Conservation (phyloP, 2,113 vertebrate species). For the Phyllopteryx taeniolatus region DNA sequence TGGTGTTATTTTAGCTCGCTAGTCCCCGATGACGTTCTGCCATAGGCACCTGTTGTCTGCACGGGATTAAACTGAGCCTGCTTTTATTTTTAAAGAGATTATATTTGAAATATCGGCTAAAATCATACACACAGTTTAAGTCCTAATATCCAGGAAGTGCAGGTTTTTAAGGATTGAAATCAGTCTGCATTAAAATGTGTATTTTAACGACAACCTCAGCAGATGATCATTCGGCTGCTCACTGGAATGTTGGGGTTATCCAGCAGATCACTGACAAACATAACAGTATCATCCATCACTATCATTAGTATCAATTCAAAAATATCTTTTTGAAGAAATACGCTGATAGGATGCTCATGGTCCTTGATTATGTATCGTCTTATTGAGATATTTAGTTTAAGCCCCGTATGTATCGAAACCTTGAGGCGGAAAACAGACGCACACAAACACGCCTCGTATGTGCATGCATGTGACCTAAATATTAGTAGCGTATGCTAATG, state of each 20-base stretch:
- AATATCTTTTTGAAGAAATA: background rate
- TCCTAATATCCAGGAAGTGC: background rate
- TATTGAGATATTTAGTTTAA: background rate
- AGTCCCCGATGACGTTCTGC: background rate
- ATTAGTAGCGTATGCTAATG: slow-evolving; percentile 39
- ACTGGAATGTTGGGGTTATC: background rate
- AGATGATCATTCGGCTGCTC: no score
- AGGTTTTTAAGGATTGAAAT: background rate
- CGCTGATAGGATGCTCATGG: background rate
- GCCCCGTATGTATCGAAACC: background rate
- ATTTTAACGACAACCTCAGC: background rate
- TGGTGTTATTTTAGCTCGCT: background rate
- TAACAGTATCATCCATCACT: background rate
- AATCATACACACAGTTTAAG: background rate
- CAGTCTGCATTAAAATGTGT: background rate
- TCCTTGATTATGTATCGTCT: background rate
- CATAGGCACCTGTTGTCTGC: background rate
- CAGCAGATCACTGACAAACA: background rate
- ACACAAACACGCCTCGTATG: background rate
- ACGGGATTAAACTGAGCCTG: slow-evolving; percentile 7
- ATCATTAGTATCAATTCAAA: background rate
- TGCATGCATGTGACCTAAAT: slow-evolving; percentile 50
- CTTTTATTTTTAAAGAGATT: slow-evolving; percentile 11
- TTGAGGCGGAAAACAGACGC: background rate
- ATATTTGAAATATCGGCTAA: background rate